These are phyloP conservation scores for Rhogogaster chlorosoma DNA, from an alignment of 2,888 invertebrate species.

Conservation along the genomic window DNA sequence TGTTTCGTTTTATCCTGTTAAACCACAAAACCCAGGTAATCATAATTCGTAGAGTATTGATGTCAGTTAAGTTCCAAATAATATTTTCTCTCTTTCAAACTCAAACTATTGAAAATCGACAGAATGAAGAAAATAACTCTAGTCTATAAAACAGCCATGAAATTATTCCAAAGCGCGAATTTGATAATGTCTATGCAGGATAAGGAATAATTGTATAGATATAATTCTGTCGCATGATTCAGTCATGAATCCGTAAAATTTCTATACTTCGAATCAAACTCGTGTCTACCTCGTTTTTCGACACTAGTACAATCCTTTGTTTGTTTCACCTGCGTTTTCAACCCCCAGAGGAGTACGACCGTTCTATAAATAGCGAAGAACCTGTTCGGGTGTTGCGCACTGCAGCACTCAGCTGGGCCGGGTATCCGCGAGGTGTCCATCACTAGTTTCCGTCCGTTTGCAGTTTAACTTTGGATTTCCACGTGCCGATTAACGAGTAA, in stretches of 20 bases:
- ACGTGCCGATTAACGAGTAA: not conserved
- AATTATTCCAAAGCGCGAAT: not conserved
- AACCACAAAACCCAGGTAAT: conserved; percentile 22
- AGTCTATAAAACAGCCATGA: not conserved
- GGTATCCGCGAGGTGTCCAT: conserved; percentile 12
- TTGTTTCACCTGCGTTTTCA: conserved; percentile 43
- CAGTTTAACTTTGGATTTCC: not conserved
- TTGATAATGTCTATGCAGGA: not conserved
- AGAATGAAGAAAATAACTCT: not conserved
- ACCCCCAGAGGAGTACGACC: conserved; percentile 42
- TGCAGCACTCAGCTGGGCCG: conserved; percentile 59
- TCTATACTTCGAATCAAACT: not conserved
- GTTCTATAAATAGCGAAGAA: conserved; percentile 48
- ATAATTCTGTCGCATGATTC: not conserved
- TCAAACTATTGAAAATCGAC: not conserved
- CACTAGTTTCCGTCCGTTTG: conserved; percentile 5
- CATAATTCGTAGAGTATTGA: not conserved
- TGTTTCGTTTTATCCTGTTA: not conserved
- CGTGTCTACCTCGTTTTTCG: not conserved
- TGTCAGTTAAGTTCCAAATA: not conserved
- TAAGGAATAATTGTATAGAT: not conserved
- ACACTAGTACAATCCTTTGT: not conserved
- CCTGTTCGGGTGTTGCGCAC: conserved; percentile 62
- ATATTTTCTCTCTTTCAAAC: not conserved
- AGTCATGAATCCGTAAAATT: not conserved